Evolutionary conservation across 2,113 vertebrate species (phyloP).

Genomic region (Apeltes quadracus): DNA sequence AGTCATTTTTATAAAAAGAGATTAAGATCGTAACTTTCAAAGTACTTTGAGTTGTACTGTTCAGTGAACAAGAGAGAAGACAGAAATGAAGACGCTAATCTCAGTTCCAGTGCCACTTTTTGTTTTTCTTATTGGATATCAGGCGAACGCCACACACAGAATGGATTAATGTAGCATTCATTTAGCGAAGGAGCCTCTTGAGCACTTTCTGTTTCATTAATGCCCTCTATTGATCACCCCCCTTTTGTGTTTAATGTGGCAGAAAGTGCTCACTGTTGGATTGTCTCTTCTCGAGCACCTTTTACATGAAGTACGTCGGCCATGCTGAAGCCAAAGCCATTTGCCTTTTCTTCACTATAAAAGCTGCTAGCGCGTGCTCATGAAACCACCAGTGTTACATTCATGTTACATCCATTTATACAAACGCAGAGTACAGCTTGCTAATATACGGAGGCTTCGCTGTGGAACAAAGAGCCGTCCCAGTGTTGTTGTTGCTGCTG

Average conservation of each 20-base stretch:
- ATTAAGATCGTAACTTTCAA: background rate
- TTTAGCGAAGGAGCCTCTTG: conserved; percentile 44
- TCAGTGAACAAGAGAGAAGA: background rate
- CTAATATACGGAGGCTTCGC: background rate
- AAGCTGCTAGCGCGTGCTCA: conserved; percentile 4
- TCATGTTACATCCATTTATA: conserved; percentile 1
- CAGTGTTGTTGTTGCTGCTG: background rate
- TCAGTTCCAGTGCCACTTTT: background rate
- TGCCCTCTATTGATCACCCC: conserved; percentile 35
- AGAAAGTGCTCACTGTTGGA: background rate
- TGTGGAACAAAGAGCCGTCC: background rate
- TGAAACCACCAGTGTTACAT: background rate
- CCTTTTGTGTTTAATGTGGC: conserved; percentile 19
- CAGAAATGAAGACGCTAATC: conserved; percentile 15
- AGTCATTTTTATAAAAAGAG: background rate
- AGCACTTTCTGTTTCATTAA: conserved; percentile 47
- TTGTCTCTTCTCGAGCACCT: background rate
- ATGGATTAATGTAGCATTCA: conserved; percentile 39
- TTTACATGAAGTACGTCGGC: background rate
- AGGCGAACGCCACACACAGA: conserved; percentile 18
- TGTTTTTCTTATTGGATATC: conserved; percentile 28
- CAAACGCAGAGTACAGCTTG: background rate
- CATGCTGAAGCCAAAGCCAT: background rate
- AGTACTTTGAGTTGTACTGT: background rate
- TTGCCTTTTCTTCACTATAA: background rate